phyloP scores from a whole-genome alignment of 1,140 invertebrate species.

The Nymphalis io region DNA sequence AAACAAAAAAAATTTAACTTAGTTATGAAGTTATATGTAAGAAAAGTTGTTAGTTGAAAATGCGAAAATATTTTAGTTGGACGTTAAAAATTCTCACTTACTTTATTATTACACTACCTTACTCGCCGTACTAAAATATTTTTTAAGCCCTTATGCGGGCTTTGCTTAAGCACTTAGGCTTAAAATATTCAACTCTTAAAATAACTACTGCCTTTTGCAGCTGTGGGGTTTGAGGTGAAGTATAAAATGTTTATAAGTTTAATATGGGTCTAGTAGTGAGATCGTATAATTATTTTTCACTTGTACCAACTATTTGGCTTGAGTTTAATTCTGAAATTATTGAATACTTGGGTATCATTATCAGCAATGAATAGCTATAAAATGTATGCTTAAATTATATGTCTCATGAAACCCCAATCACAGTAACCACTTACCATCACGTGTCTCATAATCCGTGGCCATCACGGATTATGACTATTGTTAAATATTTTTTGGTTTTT shows the following conservation, averaged over 20 bases:
- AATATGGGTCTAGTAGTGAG: background rate
- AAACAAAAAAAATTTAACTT: no score
- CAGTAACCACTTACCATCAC: no score
- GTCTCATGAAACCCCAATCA: no score
- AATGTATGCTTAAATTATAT: no score
- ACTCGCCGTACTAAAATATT: conserved; percentile 15
- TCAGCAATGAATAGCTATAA: no score
- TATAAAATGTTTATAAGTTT: conserved; percentile 16
- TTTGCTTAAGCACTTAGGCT: conserved; percentile 28
- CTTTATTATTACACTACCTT: conserved; percentile 21
- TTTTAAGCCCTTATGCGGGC: conserved; percentile 24
- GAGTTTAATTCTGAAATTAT: no score
- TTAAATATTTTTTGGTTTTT: no score
- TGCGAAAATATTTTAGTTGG: conserved; percentile 3
- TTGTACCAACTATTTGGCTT: no score
- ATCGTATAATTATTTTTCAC: background rate
- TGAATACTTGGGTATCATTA: no score
- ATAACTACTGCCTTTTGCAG: conserved; percentile 16
- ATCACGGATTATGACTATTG: no score
- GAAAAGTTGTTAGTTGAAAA: background rate
- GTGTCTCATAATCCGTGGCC: no score
- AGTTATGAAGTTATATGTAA: no score
- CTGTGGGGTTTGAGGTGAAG: background rate
- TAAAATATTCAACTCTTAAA: conserved; percentile 30
- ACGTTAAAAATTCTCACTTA: conserved; percentile 18